Conservation (phyloP, 1,140 invertebrate species). For the Leucophenga varia region DNA sequence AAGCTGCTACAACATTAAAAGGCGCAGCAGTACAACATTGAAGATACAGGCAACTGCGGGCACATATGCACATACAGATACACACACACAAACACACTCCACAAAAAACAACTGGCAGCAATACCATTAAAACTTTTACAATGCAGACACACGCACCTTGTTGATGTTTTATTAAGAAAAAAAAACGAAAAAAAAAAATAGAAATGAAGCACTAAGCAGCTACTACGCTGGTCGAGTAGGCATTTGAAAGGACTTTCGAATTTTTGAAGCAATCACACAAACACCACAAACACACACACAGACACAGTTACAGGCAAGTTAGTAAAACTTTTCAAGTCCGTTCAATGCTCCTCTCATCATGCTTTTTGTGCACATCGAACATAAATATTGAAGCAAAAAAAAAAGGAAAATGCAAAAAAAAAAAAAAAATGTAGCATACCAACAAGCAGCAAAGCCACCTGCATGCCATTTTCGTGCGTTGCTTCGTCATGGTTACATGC, state of each 20-base stretch:
- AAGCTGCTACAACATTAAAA: slow-evolving; percentile 27
- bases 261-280: slow-evolving; percentile 1
- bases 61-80: slow-evolving; percentile 28
- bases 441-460: slow-evolving; percentile 3
- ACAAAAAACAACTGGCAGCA: slow-evolving; percentile 11
- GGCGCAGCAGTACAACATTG: too few relatives aligned
- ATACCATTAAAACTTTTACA: slow-evolving; percentile 51
- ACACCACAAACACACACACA: too few relatives aligned
- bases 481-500: slow-evolving; percentile 28
- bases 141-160: slow-evolving; percentile 52
- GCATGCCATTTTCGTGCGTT: slow-evolving; percentile 1
- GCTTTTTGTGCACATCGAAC: slow-evolving; percentile 4
- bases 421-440: slow-evolving; percentile 2
- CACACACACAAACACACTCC: not conserved
- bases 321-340: too few relatives aligned
- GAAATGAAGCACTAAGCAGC: too few relatives aligned
- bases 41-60: slow-evolving; percentile 39
- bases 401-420: too few relatives aligned
- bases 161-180: too few relatives aligned
- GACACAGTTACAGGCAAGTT: too few relatives aligned
- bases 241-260: too few relatives aligned
- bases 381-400: slow-evolving; percentile 3
- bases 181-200: too few relatives aligned
- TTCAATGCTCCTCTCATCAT: too few relatives aligned
- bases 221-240: too few relatives aligned